phyloP scores from a whole-genome alignment of 2,888 invertebrate genomes.

The Heliothis peltigera region DNA sequence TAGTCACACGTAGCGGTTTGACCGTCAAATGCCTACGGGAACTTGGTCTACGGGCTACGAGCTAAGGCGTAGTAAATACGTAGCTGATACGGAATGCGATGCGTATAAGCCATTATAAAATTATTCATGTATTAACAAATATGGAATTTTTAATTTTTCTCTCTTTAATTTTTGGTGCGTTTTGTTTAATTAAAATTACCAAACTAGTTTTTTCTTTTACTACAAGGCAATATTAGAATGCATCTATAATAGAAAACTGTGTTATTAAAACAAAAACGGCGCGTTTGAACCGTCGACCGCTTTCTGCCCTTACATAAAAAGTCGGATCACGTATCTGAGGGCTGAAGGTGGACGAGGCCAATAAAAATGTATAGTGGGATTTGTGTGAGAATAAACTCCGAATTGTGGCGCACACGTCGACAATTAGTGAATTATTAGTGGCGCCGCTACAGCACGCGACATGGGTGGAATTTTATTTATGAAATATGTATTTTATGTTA shows the following conservation, averaged over 20 bases:
- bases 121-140: neutral
- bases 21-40: constrained; percentile 31
- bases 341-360: constrained; percentile 85
- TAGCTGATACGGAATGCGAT: neutral
- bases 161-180: neutral
- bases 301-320: constrained; percentile 62
- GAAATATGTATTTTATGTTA: neutral
- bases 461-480: neutral
- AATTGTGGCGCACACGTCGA: constrained; percentile 69
- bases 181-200: neutral
- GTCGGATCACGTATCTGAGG: constrained; percentile 77
- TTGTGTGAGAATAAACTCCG: constrained; percentile 79
- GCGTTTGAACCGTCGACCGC: constrained; percentile 10
- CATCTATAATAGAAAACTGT: neutral
- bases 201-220: neutral
- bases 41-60: constrained; percentile 21
- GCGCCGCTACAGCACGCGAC: constrained; percentile 1
- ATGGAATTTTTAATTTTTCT: neutral
- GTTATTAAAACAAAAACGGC: constrained; percentile 2
- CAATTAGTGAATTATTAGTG: constrained; percentile 82
- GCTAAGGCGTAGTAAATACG: constrained; percentile 29
- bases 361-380: constrained; percentile 89
- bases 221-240: neutral
- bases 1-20: constrained; percentile 34
- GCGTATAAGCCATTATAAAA: neutral